Percentiles rank a stretch among this genome's conserved stretches.
Conservation (phyloP, 2,888 invertebrate species). For the Marasmarcha lunaedactyla region DNA sequence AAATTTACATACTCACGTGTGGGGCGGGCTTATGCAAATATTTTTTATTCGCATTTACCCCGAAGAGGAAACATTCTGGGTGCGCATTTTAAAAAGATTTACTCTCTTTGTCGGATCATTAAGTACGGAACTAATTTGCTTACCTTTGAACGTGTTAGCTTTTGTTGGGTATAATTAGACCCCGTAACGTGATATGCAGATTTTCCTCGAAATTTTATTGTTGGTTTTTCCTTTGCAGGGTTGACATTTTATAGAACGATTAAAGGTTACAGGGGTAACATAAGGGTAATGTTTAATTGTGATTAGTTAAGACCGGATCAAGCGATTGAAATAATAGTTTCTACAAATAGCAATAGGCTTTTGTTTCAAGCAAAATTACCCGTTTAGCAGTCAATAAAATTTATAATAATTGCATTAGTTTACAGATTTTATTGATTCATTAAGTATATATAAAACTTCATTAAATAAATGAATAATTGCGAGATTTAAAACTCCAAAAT, state of each 20-base stretch:
- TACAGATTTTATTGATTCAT: no score
- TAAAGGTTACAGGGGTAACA: no score
- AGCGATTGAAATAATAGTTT: no score
- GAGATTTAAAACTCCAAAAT: no score
- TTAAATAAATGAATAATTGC: no score
- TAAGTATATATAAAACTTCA: no score
- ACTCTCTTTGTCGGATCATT: constrained; percentile 69
- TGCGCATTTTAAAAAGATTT: constrained; percentile 67
- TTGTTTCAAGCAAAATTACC: no score
- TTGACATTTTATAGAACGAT: constrained; percentile 4
- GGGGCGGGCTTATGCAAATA: constrained; percentile 63
- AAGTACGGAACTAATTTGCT: constrained; percentile 69
- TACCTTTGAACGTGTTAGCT: constrained; percentile 69
- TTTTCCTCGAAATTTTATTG: constrained; percentile 21
- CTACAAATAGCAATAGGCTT: no score
- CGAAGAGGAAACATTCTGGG: constrained; percentile 59
- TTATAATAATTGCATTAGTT: no score
- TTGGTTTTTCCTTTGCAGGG: constrained; percentile 30
- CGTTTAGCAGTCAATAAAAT: no score
- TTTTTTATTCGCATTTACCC: constrained; percentile 60
- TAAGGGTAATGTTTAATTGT: no score
- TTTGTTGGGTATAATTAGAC: constrained; percentile 56
- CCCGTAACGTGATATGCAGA: constrained; percentile 62
- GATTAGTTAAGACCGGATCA: no score
- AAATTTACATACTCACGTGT: constrained; percentile 53